Conservation (phyloP, 2,797 vertebrate genomes). For the Cossypha dichroa region DNA sequence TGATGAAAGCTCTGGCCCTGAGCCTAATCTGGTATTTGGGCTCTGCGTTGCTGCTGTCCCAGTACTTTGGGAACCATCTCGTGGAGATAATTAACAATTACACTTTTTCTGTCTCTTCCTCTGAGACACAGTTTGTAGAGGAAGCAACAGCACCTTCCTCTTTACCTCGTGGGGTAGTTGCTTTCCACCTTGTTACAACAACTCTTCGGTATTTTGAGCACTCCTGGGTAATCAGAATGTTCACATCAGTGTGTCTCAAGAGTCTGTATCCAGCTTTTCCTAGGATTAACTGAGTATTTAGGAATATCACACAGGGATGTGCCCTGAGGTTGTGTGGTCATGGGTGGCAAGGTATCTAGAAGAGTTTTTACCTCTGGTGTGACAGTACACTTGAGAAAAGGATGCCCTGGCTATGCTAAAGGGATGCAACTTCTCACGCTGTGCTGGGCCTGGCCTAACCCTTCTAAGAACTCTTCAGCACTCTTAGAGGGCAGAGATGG, state of each 20-base stretch:
- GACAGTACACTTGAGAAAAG: background rate
- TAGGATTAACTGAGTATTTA: background rate
- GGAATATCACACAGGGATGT: background rate
- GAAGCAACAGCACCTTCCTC: background rate
- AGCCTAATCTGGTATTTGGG: background rate
- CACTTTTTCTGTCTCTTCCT: constrained; percentile 8
- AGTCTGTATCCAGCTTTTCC: background rate
- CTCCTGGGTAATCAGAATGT: background rate
- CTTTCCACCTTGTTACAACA: background rate
- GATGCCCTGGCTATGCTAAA: background rate
- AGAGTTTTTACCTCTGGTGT: background rate
- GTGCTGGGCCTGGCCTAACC: background rate
- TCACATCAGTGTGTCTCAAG: background rate
- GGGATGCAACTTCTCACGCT: accelerated
- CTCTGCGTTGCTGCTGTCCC: background rate
- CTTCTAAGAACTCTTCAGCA: background rate
- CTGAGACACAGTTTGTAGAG: background rate
- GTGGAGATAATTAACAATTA: constrained; percentile 50
- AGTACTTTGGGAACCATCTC: constrained; percentile 47
- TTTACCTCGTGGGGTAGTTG: background rate
- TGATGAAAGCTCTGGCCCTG: background rate
- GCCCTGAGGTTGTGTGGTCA: accelerated
- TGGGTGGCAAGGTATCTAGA: background rate
- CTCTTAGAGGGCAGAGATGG: background rate
- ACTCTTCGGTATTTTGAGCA: background rate